Conservation (phyloP, 2,797 vertebrate genomes). For the Semaprochilodus insignis region DNA sequence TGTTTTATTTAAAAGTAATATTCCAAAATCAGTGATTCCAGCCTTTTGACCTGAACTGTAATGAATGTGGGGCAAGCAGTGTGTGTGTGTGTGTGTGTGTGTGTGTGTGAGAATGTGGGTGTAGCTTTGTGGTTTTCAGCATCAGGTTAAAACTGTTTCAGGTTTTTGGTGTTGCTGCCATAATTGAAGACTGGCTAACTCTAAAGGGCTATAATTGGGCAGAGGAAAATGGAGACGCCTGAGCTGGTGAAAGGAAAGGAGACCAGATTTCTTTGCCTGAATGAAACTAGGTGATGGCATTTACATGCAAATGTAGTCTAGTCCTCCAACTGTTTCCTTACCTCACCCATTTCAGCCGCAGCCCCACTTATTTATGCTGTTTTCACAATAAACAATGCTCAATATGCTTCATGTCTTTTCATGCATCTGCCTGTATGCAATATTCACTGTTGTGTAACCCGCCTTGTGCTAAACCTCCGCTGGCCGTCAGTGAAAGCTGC, state of each 20-base stretch:
- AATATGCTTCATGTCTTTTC: constrained; percentile 72
- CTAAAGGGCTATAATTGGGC: constrained; percentile 70
- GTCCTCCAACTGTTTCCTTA: constrained; percentile 69
- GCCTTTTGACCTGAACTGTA: no score
- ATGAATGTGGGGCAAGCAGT: no score
- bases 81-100: neutral
- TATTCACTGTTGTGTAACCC: constrained; percentile 61
- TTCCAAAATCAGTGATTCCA: no score
- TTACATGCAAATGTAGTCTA: constrained; percentile 81
- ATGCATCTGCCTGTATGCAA: constrained; percentile 58
- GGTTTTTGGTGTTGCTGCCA: constrained; percentile 60
- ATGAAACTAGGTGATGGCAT: constrained; percentile 70
- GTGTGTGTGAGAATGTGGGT: constrained; percentile 34
- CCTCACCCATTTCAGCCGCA: constrained; percentile 66
- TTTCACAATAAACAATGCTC: constrained; percentile 81
- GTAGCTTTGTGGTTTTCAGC: constrained; percentile 40
- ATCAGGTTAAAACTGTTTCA: constrained; percentile 32
- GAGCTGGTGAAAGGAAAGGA: constrained; percentile 25
- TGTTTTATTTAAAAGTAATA: no score
- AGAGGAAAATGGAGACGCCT: constrained; percentile 42
- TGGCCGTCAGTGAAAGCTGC: constrained; percentile 56
- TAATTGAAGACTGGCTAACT: constrained; percentile 68
- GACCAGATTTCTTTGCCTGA: constrained; percentile 63
- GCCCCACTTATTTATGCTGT: constrained; percentile 73
- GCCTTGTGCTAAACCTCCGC: constrained; percentile 41